phyloP scores from a whole-genome alignment of 2,888 invertebrate genomes.

The Andrena haemorrhoa region DNA sequence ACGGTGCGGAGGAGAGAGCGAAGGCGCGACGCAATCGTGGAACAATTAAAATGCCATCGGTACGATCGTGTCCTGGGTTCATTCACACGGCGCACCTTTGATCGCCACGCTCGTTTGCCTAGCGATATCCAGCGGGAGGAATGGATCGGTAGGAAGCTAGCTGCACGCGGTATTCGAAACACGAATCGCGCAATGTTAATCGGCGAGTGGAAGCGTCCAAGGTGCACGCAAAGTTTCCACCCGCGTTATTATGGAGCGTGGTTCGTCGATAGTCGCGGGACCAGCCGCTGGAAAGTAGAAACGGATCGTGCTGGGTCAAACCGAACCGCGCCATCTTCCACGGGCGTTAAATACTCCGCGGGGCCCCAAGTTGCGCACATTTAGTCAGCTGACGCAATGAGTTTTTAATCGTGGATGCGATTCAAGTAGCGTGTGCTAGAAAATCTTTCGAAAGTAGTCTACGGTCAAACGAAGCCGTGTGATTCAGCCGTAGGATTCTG shows the following conservation, averaged over 20 bases:
- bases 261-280: conserved; percentile 16
- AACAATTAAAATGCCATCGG: conserved; percentile 63
- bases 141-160: conserved; percentile 9
- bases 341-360: neutral
- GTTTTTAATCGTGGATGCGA: neutral
- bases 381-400: neutral
- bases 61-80: conserved; percentile 39
- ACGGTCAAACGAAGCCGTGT: neutral
- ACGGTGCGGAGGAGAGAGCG: conserved; percentile 31
- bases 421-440: neutral
- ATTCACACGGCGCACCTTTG: conserved; percentile 33
- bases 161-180: neutral
- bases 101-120: conserved; percentile 24
- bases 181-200: neutral
- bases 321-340: conserved; percentile 51
- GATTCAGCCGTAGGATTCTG: neutral
- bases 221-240: neutral
- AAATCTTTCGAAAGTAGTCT: neutral
- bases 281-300: conserved; percentile 32
- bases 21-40: conserved; percentile 34
- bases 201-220: neutral
- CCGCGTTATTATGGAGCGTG: conserved; percentile 7
- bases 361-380: neutral
- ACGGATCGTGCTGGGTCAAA: conserved; percentile 28
- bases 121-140: neutral